phyloP scores from a whole-genome alignment of 2,113 vertebrate species.

The Zosterops japonicus region DNA sequence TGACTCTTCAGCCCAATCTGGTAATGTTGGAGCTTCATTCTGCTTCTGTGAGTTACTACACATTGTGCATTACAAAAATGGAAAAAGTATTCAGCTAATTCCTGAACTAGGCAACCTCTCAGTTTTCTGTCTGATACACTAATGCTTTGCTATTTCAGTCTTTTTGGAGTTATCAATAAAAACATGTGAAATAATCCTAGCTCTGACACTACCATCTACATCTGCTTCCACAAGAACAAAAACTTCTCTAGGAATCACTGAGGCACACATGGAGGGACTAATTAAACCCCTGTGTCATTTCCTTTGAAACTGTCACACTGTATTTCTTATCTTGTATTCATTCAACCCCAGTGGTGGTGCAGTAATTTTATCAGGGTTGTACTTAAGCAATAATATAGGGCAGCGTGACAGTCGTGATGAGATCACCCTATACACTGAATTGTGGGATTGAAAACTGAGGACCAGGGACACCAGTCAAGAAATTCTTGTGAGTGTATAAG shows the following conservation, averaged over 20 bases:
- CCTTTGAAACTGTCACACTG: slow-evolving; percentile 70
- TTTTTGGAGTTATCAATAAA: slow-evolving; percentile 22
- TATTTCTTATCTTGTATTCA: slow-evolving; percentile 63
- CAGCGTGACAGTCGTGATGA: slow-evolving; percentile 32
- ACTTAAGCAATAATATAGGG: slow-evolving; percentile 60
- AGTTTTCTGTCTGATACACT: not conserved
- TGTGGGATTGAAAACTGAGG: slow-evolving; percentile 13
- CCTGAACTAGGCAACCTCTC: not conserved
- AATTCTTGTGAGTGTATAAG: not conserved
- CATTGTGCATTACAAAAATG: not conserved
- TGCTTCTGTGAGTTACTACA: not conserved
- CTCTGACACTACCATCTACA: slow-evolving; percentile 38
- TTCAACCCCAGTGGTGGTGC: slow-evolving; percentile 44
- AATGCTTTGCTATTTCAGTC: not conserved
- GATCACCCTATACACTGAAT: not conserved
- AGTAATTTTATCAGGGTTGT: slow-evolving; percentile 65
- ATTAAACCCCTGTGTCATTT: slow-evolving; percentile 71
- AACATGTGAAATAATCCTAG: slow-evolving; percentile 12
- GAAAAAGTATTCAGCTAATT: not conserved
- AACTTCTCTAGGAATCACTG: slow-evolving; percentile 69
- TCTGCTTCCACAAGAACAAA: slow-evolving; percentile 70
- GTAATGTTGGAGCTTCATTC: not conserved
- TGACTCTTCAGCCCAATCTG: not conserved
- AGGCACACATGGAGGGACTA: slow-evolving; percentile 61
- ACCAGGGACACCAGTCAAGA: not conserved